These are phyloP conservation scores for Aphidoletes aphidimyza DNA, from an alignment of 2,888 invertebrate species.

Conservation along the genomic window DNA sequence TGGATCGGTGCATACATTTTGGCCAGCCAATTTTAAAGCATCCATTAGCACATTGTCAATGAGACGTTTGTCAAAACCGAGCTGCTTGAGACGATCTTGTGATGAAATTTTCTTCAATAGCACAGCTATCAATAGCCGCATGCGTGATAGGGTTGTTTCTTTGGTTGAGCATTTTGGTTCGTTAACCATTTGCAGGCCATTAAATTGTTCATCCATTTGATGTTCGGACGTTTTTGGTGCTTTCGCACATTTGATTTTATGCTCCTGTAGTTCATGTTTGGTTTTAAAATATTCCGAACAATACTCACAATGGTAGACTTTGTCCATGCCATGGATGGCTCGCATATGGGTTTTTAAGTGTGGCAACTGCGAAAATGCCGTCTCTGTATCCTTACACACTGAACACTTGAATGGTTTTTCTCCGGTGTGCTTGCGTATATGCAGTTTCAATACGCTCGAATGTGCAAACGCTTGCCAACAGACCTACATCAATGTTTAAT, in stretches of 20 bases:
- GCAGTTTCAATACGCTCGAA: constrained; percentile 85
- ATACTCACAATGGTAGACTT: constrained; percentile 70
- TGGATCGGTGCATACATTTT: constrained; percentile 72
- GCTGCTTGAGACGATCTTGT: constrained; percentile 78
- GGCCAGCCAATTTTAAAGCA: constrained; percentile 79
- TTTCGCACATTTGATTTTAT: constrained; percentile 66
- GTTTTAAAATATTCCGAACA: constrained; percentile 73
- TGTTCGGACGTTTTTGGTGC: not conserved
- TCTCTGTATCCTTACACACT: constrained; percentile 72
- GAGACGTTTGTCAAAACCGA: constrained; percentile 78
- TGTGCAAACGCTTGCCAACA: constrained; percentile 84
- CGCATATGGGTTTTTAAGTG: constrained; percentile 90
- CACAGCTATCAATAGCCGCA: constrained; percentile 83
- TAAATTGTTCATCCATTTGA: not conserved
- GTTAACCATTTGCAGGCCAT: not conserved
- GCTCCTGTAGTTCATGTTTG: constrained; percentile 77
- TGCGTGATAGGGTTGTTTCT: constrained; percentile 69
- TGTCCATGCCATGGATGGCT: constrained; percentile 81
- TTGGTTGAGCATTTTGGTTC: constrained; percentile 45
- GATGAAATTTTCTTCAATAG: constrained; percentile 84
- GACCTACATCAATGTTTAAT: constrained; percentile 56
- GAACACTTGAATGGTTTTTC: constrained; percentile 84
- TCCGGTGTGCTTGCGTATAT: constrained; percentile 84
- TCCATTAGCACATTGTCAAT: constrained; percentile 85
- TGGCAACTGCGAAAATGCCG: constrained; percentile 83